Evolutionary conservation across 2,888 invertebrate genomes (phyloP).

Genomic region (Erannis defoliaria): DNA sequence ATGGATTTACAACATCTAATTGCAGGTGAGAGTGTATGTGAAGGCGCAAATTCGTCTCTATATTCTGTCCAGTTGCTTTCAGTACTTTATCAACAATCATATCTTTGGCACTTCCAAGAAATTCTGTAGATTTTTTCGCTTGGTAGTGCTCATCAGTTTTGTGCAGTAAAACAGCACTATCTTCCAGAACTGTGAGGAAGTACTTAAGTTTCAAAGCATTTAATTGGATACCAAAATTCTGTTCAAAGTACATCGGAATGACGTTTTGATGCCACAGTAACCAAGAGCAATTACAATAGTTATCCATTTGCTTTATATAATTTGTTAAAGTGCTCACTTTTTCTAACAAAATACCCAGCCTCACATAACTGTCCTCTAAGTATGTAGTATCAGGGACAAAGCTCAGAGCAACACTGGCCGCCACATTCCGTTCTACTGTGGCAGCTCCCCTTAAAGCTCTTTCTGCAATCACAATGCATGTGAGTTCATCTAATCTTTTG

Average conservation of each 20-base stretch:
- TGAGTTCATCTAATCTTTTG: slow-evolving; percentile 89
- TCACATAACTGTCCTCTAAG: slow-evolving; percentile 88
- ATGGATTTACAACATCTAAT: slow-evolving; percentile 90
- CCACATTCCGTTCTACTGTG: slow-evolving; percentile 88
- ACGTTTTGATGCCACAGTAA: slow-evolving; percentile 93
- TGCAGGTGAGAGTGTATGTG: slow-evolving; percentile 97
- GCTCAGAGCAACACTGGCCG: slow-evolving; percentile 89
- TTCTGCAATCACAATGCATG: slow-evolving; percentile 91
- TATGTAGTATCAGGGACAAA: slow-evolving; percentile 88
- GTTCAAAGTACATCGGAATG: slow-evolving; percentile 91
- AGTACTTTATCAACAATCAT: slow-evolving; percentile 87
- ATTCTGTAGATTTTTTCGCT: slow-evolving; percentile 62
- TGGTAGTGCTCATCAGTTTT: slow-evolving; percentile 68
- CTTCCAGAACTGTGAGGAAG: slow-evolving; percentile 79
- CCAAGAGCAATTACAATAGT: slow-evolving; percentile 91
- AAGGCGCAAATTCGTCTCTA: slow-evolving; percentile 97
- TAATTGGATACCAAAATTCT: slow-evolving; percentile 89
- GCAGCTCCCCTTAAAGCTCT: slow-evolving; percentile 88
- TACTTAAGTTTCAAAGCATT: slow-evolving; percentile 88
- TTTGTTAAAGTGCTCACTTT: slow-evolving; percentile 89
- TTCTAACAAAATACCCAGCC: slow-evolving; percentile 87
- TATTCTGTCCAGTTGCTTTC: slow-evolving; percentile 92
- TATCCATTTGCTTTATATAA: slow-evolving; percentile 85
- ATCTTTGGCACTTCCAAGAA: slow-evolving; percentile 67
- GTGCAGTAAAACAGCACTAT: slow-evolving; percentile 70